These are phyloP conservation scores for Okamejei kenojei DNA, from an alignment of 2,797 vertebrate species.

Conservation along the genomic window DNA sequence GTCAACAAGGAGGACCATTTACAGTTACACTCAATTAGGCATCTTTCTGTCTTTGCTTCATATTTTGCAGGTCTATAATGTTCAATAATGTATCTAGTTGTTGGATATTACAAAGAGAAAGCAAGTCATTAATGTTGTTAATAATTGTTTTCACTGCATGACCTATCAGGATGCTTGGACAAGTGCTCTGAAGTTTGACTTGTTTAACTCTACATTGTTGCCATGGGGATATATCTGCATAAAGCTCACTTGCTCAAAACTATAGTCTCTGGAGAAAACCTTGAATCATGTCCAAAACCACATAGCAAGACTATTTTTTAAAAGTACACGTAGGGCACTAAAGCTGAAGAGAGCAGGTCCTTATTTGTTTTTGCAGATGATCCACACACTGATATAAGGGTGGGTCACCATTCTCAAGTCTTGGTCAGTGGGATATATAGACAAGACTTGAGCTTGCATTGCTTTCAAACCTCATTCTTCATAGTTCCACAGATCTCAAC, in stretches of 20 bases:
- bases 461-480: not conserved
- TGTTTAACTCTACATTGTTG: not conserved
- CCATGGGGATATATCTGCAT: conserved; percentile 2
- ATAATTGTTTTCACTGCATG: not conserved
- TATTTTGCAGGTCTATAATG: not conserved
- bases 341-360: not conserved
- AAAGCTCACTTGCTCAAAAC: not conserved
- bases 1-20: not conserved
- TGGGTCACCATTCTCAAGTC: not conserved
- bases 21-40: not conserved
- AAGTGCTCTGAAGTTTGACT: not conserved
- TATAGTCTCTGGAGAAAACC: not conserved
- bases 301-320: not conserved
- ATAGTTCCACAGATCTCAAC: not conserved
- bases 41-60: not conserved
- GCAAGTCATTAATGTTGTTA: not conserved
- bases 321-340: not conserved
- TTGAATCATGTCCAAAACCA: not conserved
- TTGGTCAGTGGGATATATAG: not conserved
- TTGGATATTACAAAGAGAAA: not conserved
- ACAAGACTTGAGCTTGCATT: not conserved
- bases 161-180: not conserved
- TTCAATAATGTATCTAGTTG: not conserved
- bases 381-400: not conserved
- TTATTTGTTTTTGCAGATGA: not conserved